phyloP scores from a whole-genome alignment of 2,888 invertebrate species.

The Synanthedon vespiformis region DNA sequence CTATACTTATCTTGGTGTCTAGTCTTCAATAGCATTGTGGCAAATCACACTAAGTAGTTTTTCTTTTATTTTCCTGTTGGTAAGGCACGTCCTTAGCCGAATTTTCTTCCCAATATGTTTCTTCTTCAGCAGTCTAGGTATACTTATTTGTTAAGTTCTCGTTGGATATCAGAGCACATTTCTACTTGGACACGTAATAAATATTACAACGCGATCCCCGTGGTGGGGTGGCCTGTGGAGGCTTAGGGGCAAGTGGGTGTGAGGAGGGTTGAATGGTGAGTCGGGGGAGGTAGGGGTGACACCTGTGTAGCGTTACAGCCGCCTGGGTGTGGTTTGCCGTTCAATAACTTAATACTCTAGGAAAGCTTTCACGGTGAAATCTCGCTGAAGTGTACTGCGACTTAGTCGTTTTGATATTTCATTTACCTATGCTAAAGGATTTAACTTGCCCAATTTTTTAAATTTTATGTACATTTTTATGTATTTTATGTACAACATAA shows the following conservation, averaged over 20 bases:
- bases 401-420: slow-evolving; percentile 30
- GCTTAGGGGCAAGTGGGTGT: slow-evolving; percentile 3
- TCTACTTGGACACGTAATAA: slow-evolving; percentile 45
- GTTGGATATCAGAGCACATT: slow-evolving; percentile 10
- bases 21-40: no score
- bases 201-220: slow-evolving; percentile 28
- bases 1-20: no score
- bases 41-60: no score
- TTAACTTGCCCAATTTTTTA: background rate
- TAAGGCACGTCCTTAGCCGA: no score
- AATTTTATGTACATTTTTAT: no score
- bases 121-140: no score
- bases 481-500: no score
- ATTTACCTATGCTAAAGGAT: slow-evolving; percentile 1
- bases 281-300: slow-evolving; percentile 23
- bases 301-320: slow-evolving; percentile 58
- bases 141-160: background rate
- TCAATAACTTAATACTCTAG: slow-evolving; percentile 71
- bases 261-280: background rate
- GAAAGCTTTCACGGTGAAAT: slow-evolving; percentile 70
- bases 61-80: no score
- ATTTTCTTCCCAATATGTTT: no score
- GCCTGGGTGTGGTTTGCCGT: slow-evolving; percentile 70
- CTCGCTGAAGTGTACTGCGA: slow-evolving; percentile 42
- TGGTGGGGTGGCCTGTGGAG: slow-evolving; percentile 10